Evolutionary conservation across 2,888 invertebrate genomes (phyloP).

Genomic region (Platycnemis pennipes): DNA sequence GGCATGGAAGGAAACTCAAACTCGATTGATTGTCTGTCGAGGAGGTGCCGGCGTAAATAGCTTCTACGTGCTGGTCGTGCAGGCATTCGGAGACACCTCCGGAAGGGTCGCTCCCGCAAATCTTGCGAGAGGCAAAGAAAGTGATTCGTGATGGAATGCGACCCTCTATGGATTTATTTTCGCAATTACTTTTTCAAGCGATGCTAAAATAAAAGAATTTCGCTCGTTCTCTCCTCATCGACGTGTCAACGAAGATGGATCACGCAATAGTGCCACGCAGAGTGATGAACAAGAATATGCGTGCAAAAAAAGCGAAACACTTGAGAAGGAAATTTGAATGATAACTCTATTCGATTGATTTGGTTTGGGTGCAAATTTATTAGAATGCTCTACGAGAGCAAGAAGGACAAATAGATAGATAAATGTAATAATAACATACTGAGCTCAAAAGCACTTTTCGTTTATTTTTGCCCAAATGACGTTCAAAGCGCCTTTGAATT

Average conservation of each 20-base stretch:
- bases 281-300: not conserved
- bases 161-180: not conserved
- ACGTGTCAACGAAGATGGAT: not conserved
- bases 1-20: not conserved
- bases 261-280: not conserved
- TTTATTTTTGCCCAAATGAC: too few species aligned
- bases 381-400: too few species aligned
- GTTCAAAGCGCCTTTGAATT: too few species aligned
- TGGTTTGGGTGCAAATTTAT: too few species aligned
- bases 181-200: not conserved
- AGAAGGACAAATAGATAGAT: too few species aligned
- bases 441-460: too few species aligned
- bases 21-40: not conserved
- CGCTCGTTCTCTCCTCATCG: not conserved
- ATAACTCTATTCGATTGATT: not conserved
- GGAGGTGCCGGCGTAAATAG: not conserved
- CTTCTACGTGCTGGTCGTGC: not conserved
- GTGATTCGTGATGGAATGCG: conserved; percentile 22
- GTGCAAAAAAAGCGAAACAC: not conserved
- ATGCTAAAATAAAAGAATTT: not conserved
- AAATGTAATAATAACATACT: too few species aligned
- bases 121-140: not conserved
- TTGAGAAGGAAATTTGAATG: not conserved
- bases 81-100: not conserved
- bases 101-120: not conserved